Evolutionary conservation across 2,888 invertebrate genomes (phyloP), one percentile per base, ranked within the genome.

Genomic region (Pomacea canaliculata): DNA sequence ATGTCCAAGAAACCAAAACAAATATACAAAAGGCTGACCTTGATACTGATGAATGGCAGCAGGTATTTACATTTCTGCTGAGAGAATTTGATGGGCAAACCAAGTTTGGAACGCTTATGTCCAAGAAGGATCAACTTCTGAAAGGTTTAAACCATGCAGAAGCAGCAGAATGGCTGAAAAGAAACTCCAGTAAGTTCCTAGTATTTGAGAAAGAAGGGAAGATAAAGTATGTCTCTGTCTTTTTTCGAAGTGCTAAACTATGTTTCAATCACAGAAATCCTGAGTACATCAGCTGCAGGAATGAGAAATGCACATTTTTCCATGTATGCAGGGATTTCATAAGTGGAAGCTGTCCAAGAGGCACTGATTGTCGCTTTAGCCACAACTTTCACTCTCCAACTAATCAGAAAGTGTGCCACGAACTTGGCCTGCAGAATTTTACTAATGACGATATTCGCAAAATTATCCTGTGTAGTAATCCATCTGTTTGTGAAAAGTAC

Each of bases 61-160:
- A 73, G 59, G 51, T 73, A 18, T 73, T 73, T 65, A 67, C 56
- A 3, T 27, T 67, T 16, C 67, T 73, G 56, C 56, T 73, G 51
- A 67, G 67, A 23, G 8, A 73, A 27, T 73, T 73, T 65, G 23
- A 73, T 0, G 73, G 73, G 10, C 49, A 67, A 49, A 73, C 73
- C 67, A 73, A 73, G n/a, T 49, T 73, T 16, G 73, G 73, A 1
- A 73, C 73, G 23, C 66, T 73, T 23, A n/a, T 73, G 37, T 56
- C 73, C n/a, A 48, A 59, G 48, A 73, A 73, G 19, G 73, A 46
- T 7, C 9, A 67, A 19, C 56, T 67, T 5, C 56, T 73, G 13
- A 66, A 66, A 46, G 67, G 73, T 9, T 2, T 73, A 56, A 59
- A 37, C 67, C 73, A 73, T 73, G 56, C n/a, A 10, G 51, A 66